Evolutionary conservation across 2,888 invertebrate genomes (phyloP), one percentile per base, ranked within the genome.

Genomic region (Cephus rjabovi): DNA sequence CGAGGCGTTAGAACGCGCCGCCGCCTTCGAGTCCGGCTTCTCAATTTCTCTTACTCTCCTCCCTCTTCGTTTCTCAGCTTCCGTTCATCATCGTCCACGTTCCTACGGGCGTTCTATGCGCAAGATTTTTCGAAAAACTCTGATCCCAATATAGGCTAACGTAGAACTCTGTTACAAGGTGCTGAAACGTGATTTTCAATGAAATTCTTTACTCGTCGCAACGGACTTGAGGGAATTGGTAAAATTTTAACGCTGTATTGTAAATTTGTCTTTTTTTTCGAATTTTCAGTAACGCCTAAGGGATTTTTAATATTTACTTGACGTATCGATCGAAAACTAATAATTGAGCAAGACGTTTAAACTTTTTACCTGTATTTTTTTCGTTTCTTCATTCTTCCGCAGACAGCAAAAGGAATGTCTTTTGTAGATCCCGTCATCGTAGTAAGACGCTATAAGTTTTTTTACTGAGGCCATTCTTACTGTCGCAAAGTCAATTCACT

Each of bases 1-100:
- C 77, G 77, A 81, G 80, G 79, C 81, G 80, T 79, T 78, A 77
- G 79, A 56, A 56, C 56, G 56, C 56, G 56, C 56, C 56, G 56
- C 56, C 56, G 56, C 56, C 56, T 56, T 56, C 56, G 56, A 56
- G 56, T 71, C 31, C 71, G 31, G 71, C 71, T 31, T 34, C 31
- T 31, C 71, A 12, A 33, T 71, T 71, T 34, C 71, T 31, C 71
- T 71, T 71, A 34, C 23, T 71, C 71, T 31, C 33, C 33, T 71
- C 33, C 33, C 71, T 9, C 12, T 23, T 34, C 71, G 31, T 34
- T 71, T 31, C 31, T 31, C 71, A n/a, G 33, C 71, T 31, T 34
- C 33, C 71, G 71, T 71, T 34, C 31, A 71, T 34, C 33, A 31
- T 31, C 33, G 4, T 31, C 31, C 31, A 15, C 31, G 12, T 31